Conservation (phyloP, 2,888 invertebrate genomes). For the Nezara viridula region DNA sequence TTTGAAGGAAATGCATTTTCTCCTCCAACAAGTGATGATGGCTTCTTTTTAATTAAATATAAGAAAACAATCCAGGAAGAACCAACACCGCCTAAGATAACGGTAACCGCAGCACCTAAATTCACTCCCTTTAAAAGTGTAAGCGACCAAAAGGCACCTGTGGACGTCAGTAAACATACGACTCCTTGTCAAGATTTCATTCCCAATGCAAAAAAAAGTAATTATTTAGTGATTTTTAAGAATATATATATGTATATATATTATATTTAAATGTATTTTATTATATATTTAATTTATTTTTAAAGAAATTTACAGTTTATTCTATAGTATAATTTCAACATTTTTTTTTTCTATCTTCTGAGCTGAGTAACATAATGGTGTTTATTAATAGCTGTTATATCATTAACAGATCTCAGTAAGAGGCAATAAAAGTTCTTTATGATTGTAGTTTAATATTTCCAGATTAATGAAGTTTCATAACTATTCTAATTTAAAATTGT, state of each 20-base stretch:
- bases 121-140: conserved; percentile 56
- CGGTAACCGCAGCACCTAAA: conserved; percentile 35
- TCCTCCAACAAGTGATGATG: conserved; percentile 82
- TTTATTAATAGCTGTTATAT: conserved; percentile 3
- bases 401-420: not conserved
- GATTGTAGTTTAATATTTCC: not conserved
- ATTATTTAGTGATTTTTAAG: conserved; percentile 56
- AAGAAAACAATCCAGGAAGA: conserved; percentile 68
- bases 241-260: not conserved
- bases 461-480: not conserved
- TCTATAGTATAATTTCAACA: not conserved
- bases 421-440: not conserved
- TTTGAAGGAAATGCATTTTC: conserved; percentile 75
- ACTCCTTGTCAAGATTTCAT: conserved; percentile 78
- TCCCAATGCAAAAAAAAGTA: conserved; percentile 65
- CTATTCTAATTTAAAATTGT: not conserved
- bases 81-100: conserved; percentile 42
- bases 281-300: not conserved
- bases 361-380: not conserved
- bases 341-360: not conserved
- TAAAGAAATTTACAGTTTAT: not conserved
- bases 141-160: conserved; percentile 29
- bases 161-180: conserved; percentile 71
- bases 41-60: conserved; percentile 80
- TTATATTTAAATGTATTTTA: not conserved